Evolutionary conservation across 2,888 invertebrate genomes (phyloP).

Genomic region (Aproaerema taeniolella): DNA sequence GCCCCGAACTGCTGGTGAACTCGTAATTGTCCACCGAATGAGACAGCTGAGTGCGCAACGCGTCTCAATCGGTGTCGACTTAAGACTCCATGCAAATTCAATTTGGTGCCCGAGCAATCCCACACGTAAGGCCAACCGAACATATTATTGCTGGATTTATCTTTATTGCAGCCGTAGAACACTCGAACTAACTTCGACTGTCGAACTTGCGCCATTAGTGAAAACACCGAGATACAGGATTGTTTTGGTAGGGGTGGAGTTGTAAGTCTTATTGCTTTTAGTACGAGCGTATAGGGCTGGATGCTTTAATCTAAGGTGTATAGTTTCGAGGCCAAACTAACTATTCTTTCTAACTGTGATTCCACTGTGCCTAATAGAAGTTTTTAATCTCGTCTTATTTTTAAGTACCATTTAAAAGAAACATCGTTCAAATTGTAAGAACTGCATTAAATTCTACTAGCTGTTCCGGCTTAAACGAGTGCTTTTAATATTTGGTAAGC

Average conservation of each 20-base stretch:
- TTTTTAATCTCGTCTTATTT: no score
- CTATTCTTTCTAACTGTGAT: constrained; percentile 9
- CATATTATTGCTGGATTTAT: constrained; percentile 78
- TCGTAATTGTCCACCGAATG: constrained; percentile 59
- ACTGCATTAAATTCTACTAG: no score
- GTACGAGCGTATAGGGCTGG: constrained; percentile 59
- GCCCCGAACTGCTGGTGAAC: constrained; percentile 51
- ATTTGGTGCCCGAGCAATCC: constrained; percentile 72
- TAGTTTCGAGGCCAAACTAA: constrained; percentile 36
- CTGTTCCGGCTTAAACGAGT: constrained; percentile 7
- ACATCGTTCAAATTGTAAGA: no score
- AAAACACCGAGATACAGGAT: constrained; percentile 76
- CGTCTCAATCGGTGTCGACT: constrained; percentile 66
- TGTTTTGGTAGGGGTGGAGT: constrained; percentile 73
- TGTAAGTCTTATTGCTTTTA: constrained; percentile 77
- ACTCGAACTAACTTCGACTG: constrained; percentile 76
- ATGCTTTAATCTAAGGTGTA: constrained; percentile 70
- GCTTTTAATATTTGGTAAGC: constrained; percentile 13
- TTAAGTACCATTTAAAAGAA: no score
- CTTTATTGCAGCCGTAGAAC: constrained; percentile 75
- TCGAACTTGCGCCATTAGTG: constrained; percentile 76
- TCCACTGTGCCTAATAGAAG: no score
- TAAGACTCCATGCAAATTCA: constrained; percentile 77
- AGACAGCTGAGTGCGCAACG: constrained; percentile 45
- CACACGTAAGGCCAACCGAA: constrained; percentile 72